phyloP scores from a whole-genome alignment of 2,797 vertebrate genomes.

The Sitta carolinensis region DNA sequence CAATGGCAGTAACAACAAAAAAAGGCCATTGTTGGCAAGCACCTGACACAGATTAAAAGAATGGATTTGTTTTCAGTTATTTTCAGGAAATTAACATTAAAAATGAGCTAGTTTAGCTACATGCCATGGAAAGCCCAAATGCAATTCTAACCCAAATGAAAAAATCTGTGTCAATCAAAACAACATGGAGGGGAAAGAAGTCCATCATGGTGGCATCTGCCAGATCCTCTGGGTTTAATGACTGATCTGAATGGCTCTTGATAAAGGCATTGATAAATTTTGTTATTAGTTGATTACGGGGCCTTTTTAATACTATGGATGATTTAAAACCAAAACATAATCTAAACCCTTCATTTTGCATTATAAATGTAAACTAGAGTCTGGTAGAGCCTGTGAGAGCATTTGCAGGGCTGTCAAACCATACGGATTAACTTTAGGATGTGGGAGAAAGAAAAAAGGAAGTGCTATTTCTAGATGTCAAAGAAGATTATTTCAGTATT shows the following conservation, averaged over 20 bases:
- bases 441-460: not conserved
- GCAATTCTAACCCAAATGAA: slow-evolving; percentile 38
- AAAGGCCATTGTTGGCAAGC: not conserved
- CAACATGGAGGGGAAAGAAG: not conserved
- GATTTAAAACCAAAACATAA: not conserved
- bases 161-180: slow-evolving; percentile 51
- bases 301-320: slow-evolving; percentile 27
- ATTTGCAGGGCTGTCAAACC: not conserved
- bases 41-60: slow-evolving; percentile 48
- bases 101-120: slow-evolving; percentile 39
- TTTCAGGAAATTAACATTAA: slow-evolving; percentile 55
- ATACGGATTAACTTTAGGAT: not conserved
- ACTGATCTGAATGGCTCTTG: slow-evolving; percentile 1
- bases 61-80: slow-evolving; percentile 15
- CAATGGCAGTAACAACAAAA: slow-evolving; percentile 14
- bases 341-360: not conserved
- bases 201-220: slow-evolving; percentile 6
- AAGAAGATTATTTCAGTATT: not conserved
- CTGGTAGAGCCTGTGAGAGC: not conserved
- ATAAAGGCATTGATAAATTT: slow-evolving; percentile 38
- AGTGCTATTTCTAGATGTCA: not conserved
- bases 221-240: slow-evolving; percentile 26
- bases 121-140: slow-evolving; percentile 16
- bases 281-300: not conserved
- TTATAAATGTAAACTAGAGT: not conserved